Percentiles rank a stretch among this genome's conserved stretches.
These are phyloP conservation scores for Haliclystus octoradiatus DNA, from an alignment of 30 jellyfish, hydroid and myxozoan genomes.

Conservation along the genomic window DNA sequence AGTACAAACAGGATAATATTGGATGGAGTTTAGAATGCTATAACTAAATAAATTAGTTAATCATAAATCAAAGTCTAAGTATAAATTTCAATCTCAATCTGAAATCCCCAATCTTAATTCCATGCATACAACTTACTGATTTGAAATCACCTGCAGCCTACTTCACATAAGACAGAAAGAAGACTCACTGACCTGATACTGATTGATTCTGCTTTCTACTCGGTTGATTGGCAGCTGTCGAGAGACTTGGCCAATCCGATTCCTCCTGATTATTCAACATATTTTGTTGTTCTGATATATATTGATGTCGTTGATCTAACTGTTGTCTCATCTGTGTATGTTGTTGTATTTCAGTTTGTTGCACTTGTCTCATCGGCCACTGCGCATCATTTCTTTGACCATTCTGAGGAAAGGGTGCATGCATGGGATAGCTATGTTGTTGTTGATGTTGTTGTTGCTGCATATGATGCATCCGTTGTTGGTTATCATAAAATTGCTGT, in stretches of 20 bases:
- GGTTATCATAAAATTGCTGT: slow-evolving; percentile 6
- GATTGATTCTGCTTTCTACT: no score
- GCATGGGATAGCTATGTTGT: not conserved
- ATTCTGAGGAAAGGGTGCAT: not conserved
- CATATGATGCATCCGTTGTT: not conserved
- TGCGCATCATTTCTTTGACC: not conserved
- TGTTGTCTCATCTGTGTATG: slow-evolving; percentile 26
- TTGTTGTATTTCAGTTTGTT: slow-evolving; percentile 5
- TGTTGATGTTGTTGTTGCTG: slow-evolving; percentile 19
- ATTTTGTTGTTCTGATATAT: not conserved
- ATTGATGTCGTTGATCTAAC: slow-evolving; percentile 17
- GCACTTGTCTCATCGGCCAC: slow-evolving; percentile 21
- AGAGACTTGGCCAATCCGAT: not conserved
- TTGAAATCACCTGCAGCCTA: no score
- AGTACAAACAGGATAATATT: no score
- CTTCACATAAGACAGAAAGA: no score
- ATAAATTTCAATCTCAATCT: no score
- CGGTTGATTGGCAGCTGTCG: not conserved
- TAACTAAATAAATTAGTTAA: no score
- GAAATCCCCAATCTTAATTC: no score
- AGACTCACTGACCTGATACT: no score
- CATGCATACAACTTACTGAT: no score
- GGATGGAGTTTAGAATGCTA: no score
- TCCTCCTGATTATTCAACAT: not conserved
- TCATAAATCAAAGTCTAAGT: no score